A percentile compares a stretch with the other conserved stretches of the same genome.
phyloP scores from a whole-genome alignment of 2,888 invertebrate genomes.

The Incurvaria masculella region DNA sequence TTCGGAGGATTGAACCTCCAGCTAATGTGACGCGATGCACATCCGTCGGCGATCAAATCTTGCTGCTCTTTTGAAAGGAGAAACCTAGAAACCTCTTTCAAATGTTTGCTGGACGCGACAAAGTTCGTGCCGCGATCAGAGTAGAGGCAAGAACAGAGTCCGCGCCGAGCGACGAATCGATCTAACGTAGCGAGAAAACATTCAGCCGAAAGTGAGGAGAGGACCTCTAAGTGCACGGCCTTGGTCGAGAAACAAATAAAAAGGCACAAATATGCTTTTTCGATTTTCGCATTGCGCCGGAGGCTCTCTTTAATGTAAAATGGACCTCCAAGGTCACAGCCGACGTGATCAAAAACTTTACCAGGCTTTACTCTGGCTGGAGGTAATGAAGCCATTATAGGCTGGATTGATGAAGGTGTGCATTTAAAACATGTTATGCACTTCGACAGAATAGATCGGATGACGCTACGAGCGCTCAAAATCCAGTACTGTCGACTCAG shows the following conservation, averaged over 20 bases:
- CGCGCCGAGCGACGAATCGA: background rate
- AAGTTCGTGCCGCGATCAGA: background rate
- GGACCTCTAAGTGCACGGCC: background rate
- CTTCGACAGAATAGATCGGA: background rate
- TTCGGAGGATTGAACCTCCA: conserved; percentile 10
- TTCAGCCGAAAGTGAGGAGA: background rate
- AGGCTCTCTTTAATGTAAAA: background rate
- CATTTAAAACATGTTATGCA: background rate
- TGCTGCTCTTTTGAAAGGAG: background rate
- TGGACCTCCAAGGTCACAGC: background rate
- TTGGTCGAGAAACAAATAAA: background rate
- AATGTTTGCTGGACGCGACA: conserved; percentile 4
- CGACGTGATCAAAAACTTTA: background rate
- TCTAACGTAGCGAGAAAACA: background rate
- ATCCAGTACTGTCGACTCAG: background rate
- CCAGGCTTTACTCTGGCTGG: background rate
- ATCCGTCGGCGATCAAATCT: background rate
- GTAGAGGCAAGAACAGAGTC: background rate
- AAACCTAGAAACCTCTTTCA: conserved; percentile 2
- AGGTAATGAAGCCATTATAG: background rate
- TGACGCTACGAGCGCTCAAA: background rate
- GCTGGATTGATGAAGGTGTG: background rate
- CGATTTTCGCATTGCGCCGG: background rate
- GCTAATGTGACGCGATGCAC: background rate
- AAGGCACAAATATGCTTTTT: background rate